Base-by-base conservation (phyloP, 1,140 invertebrate species). In the Pseudomyrmex concolor region DNA sequence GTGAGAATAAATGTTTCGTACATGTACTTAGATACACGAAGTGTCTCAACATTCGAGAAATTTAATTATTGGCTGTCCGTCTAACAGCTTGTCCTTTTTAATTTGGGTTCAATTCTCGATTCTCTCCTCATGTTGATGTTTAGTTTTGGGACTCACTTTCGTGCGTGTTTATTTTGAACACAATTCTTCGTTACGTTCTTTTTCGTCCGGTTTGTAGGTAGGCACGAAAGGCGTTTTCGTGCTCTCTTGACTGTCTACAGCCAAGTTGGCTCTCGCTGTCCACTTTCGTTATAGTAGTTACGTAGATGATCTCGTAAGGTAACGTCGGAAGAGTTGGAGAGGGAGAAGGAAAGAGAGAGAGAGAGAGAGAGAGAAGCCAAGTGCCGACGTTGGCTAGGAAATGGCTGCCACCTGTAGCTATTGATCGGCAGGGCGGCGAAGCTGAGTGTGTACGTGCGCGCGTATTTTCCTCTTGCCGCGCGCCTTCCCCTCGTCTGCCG, bases 321-420 rank as follows among this genome's bases (percentile, higher is more conserved):
- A 82, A 87, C 45, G 76, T 57, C 19, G 34, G 15, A 45, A 19
- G 34, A 34, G 34, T 34, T 13, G 72, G 64, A 55, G 63, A 64
- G 63, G 34, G 63, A 64, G 66, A 60, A 10, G 50, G 66, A 83
- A 5, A 83, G 12, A 85, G 9, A 51, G 17, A 76, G 62, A 67
- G 19, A 60, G 57, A 70, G n/a, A 67, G 51, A 78, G 77, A 68
- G 15, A 59, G 43, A 84, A 74, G 64, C 62, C 15, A 72, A 86
- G 71, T 73, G 72, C 76, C 77, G 70, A 87, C 80, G 84, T 86
- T 89, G 89, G 93, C 90, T 93, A 91, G 93, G 92, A 93, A 94
- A 94, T 94, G 93, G 93, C 92, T 94, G 92, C 93, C 93, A 94
- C 94, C 93, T 94, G 94, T 94, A 94, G 93, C 93, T 94, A 94